Percentiles rank a stretch among this genome's conserved stretches.
phyloP scores from a whole-genome alignment of 2,797 vertebrate genomes.

The Melanotaenia nigrans region DNA sequence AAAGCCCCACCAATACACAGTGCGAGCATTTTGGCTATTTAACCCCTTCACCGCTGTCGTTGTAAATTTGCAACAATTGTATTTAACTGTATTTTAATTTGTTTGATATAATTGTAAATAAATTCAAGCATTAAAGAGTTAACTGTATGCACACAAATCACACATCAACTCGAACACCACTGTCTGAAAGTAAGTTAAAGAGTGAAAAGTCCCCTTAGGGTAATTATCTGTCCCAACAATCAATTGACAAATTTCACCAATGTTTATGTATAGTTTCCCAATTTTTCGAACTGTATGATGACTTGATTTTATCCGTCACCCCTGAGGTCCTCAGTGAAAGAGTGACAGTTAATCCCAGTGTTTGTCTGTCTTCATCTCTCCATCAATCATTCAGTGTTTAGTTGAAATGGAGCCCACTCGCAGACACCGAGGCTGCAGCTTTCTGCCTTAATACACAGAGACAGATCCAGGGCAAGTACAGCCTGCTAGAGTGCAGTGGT shows the following conservation, averaged over 20 bases:
- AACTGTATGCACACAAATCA: slow-evolving; percentile 7
- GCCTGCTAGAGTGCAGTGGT: slow-evolving; percentile 34
- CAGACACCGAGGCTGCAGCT: slow-evolving; percentile 49
- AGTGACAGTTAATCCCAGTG: slow-evolving; percentile 49
- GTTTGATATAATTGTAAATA: no score
- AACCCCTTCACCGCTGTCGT: neutral
- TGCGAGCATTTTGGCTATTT: neutral
- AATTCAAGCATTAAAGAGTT: neutral
- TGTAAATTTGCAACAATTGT: neutral
- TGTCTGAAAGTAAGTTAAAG: slow-evolving; percentile 30
- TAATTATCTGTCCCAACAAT: slow-evolving; percentile 59
- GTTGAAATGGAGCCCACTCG: slow-evolving; percentile 50
- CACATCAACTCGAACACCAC: slow-evolving; percentile 19
- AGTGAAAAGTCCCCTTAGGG: slow-evolving; percentile 40
- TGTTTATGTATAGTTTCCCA: slow-evolving; percentile 27
- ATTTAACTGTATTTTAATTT: no score
- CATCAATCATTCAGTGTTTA: slow-evolving; percentile 53
- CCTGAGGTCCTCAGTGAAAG: slow-evolving; percentile 31
- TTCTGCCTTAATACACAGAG: slow-evolving; percentile 51
- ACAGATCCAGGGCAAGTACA: slow-evolving; percentile 64
- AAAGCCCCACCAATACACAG: neutral
- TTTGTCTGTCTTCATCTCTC: slow-evolving; percentile 55
- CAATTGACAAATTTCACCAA: slow-evolving; percentile 37
- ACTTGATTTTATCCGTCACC: slow-evolving; percentile 57
- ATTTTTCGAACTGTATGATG: slow-evolving; percentile 28